Evolutionary conservation across 2,888 invertebrate species (phyloP), one percentile per base, ranked within the genome.

Genomic region (Ellobium chinense): DNA sequence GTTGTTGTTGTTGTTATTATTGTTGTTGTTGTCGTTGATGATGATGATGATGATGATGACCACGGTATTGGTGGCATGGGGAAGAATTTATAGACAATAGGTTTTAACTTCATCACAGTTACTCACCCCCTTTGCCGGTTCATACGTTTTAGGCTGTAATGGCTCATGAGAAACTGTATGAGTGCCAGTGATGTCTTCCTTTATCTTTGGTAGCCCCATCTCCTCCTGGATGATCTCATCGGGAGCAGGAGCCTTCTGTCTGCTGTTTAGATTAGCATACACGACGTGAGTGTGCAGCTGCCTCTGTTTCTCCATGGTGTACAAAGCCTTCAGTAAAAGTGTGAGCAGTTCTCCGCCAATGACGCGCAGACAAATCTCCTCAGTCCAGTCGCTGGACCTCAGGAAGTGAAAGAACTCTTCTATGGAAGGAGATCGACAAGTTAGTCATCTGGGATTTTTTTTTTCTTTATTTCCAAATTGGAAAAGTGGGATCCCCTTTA

Each of bases 391-490:
- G n/a, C 39, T 56, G 18, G 62, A 63, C 36, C n/a, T 29, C 14
- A 75, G 2, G 24, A 46, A 63, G 31, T 65, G 21, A 39, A 75
- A 65, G 29, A 75, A 75, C 63, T 75, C 75, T 14, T 60, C 75
- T 75, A 54, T 9, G 12, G 7, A 70, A n/a, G n/a, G 2, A 70
- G 9, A 27, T 60, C 12, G 60, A 18, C 18, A 18, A 46, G 46
- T 7, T 46, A 21, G 18, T 46, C 46, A 46, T 46, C 46, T 46
- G 46, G 7, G 7, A 46, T 46, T 46, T 12, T 18, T 12, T 46
- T 18, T 46, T 7, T 12, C 46, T 46, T 46, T 18, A 46, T 46
- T 7, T 46, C 9, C 18, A 46, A 18, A 46, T 7, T 7, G 46
- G 9, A 46, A 18, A 46, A 46, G 18, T 7, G 46, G 18, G 18